Base-by-base conservation (phyloP, 2,113 vertebrate species). In the Anoplopoma fimbria region DNA sequence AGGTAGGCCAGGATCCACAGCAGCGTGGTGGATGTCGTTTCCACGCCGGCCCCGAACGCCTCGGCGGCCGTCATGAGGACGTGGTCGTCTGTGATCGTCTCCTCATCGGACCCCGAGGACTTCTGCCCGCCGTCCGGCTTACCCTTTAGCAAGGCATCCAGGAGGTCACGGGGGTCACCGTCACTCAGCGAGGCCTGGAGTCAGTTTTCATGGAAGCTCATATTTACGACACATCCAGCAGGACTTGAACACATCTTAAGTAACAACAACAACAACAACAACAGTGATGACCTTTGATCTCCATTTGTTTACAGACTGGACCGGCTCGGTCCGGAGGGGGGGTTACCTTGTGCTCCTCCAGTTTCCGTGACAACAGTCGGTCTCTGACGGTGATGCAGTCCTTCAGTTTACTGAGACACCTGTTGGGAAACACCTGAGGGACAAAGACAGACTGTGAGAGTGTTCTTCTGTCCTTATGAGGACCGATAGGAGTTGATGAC, bases 61-160 rank as follows among this genome's bases (percentile, higher is more conserved):
- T 95, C 94, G 0, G 94, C 94, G 0, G 94, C 95, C 0, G 90
- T 96, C 95, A 96, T 96, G 57, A 96, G 81, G 57, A 96, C 93
- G 4, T 96, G 95, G 84, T 96, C 95, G 0, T 96, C 95, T 0
- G 94, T 93, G 34, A 96, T 93, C 25, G 21, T 79, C 1, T 79
- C 79, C 0, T 78, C 74, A 61, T 85, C 33, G 0, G 63, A 33
- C 4, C 61, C 67, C 0, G 62, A 2, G 6, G 87, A 65, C 68
- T 21, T 84, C 13, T 78, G 74, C 6, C 75, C 51, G 19, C 58
- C 25, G 13, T 45, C 64, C 6, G 4, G 57, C 84, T 93, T 79
- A 2, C 94, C 94, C 57, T 93, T 92, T 7, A 96, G 85, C 75
- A 96, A 87, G 25, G 95, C 95, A 1, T 96, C 95, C 75, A 96